Conservation (phyloP, 2,113 vertebrate genomes). For the Cyanocitta stelleri region DNA sequence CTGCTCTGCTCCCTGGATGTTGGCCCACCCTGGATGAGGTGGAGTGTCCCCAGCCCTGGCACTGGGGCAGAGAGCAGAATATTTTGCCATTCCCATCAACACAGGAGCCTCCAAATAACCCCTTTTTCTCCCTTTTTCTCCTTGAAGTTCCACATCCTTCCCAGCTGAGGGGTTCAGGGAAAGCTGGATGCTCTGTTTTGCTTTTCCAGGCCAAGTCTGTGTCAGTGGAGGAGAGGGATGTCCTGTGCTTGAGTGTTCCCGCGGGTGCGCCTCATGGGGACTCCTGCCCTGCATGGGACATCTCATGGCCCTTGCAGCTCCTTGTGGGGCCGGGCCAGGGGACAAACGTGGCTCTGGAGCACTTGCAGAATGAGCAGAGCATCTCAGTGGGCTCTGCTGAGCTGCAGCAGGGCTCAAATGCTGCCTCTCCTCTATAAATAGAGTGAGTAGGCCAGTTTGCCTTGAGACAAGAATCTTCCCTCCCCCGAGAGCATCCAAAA, state of each 20-base stretch:
- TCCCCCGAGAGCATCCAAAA: neutral
- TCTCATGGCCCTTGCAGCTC: accelerated
- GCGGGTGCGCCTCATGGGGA: accelerated
- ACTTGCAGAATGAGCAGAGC: neutral
- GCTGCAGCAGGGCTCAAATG: constrained; percentile 1
- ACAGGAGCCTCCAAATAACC: neutral
- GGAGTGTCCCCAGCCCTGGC: neutral
- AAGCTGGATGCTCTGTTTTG: neutral
- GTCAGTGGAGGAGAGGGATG: neutral
- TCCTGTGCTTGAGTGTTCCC: neutral
- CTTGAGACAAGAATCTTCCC: constrained; percentile 37
- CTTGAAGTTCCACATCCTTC: neutral
- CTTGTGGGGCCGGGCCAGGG: neutral
- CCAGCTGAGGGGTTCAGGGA: neutral
- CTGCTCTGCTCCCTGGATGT: accelerated
- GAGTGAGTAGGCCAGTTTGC: constrained; percentile 42
- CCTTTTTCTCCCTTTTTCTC: neutral
- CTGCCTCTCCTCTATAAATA: constrained; percentile 31
- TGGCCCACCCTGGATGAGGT: neutral
- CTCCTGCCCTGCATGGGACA: neutral
- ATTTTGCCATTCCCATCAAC: neutral
- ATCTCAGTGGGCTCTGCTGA: constrained; percentile 8
- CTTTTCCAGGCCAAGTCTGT: neutral
- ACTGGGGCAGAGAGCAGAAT: neutral
- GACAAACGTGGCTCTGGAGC: neutral